Evolutionary conservation across 2,797 vertebrate species (phyloP), one percentile per base, ranked within the genome.

Genomic region (Phoxinus dragarum): DNA sequence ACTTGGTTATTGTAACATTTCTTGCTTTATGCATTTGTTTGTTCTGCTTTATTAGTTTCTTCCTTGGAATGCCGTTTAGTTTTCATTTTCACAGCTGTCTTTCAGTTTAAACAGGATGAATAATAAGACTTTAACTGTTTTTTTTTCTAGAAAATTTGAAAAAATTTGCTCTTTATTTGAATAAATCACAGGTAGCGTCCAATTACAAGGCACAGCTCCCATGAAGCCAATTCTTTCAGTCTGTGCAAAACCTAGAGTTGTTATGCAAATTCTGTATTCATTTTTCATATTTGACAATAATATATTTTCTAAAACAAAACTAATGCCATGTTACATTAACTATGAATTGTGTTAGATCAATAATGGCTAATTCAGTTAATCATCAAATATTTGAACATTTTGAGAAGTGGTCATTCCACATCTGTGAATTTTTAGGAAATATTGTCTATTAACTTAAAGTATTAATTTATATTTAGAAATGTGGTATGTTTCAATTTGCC

Each of bases 71-170:
- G 59, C 81, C 75, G 27, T 75, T 83, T 49, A 75, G 71, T 75
- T 64, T 83, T 66, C 8, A 64, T 83, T 83, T 83, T 83, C 81
- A 74, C 81, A 82, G 81, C 71, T 74, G 81, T 49, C 59, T 11
- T 67, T 83, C 42, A 66, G 5, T 75, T 75, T 64, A 83, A 83
- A 40, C 72, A 21, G 4, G 31, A 66, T 27, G 44, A 75, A 75
- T 67, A 67, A 75, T 52, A 23, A 66, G 34, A 11, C 7, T 66
- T 66, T 27, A 83, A 66, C 42, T 47, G 27, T 83, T 4, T 9
- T 75, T 52, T 73, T 14, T 38, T n/a, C 12, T 17, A 23, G 17
- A 71, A 81, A 56, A 44, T 44, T 31, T 34, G n/a, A 12, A 5
- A 5, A 74, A 64, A 52, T 27, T 2, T 31, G 36, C n/a, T 38